phyloP scores from a whole-genome alignment of 2,113 vertebrate species.

The cattle (Bos taurus) region ARS-UCD2.0 NC_037336.1:40717501-40718000 shows the following conservation, averaged over 20 bases:
- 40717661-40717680: background rate
- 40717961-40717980: background rate
- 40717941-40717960: background rate
- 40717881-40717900: background rate
- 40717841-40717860: background rate
- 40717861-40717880: background rate
- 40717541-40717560: constrained; percentile 21
- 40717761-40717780: background rate
- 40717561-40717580: constrained; percentile 7
- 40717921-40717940: background rate
- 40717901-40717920: background rate
- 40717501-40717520: background rate
- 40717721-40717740: background rate
- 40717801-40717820: background rate
- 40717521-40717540: background rate
- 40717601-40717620: background rate
- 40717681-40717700: background rate
- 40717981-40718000: background rate
- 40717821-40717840: background rate
- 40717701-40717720: background rate
- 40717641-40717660: background rate
- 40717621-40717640: background rate
- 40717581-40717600: background rate
- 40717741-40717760: background rate
- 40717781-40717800: background rate